These are phyloP conservation scores for Nesidiocoris tenuis DNA, from an alignment of 2,888 invertebrate species.

Conservation along the genomic window DNA sequence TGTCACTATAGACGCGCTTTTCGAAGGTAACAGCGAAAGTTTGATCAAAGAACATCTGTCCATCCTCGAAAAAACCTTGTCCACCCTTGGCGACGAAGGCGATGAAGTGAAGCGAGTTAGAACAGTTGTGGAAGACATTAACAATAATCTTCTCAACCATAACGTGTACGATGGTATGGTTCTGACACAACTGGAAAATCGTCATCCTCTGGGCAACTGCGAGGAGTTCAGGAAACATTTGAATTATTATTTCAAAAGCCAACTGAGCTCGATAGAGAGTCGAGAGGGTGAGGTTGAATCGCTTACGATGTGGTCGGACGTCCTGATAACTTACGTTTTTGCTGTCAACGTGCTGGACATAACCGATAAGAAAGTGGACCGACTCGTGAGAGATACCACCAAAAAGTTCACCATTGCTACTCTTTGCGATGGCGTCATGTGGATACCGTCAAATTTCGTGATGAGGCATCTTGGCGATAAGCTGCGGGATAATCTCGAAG, in stretches of 20 bases:
- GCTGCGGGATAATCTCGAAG: constrained; percentile 56
- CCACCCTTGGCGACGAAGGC: not conserved
- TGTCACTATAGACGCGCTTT: constrained; percentile 66
- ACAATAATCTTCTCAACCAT: constrained; percentile 15
- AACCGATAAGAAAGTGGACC: constrained; percentile 73
- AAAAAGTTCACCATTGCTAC: constrained; percentile 57
- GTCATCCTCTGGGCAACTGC: constrained; percentile 44
- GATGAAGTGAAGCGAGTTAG: constrained; percentile 11
- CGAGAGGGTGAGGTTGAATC: constrained; percentile 56
- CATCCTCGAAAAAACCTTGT: constrained; percentile 20
- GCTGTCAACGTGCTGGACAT: constrained; percentile 72
- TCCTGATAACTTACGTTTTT: constrained; percentile 68
- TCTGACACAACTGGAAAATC: constrained; percentile 50
- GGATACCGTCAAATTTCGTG: constrained; percentile 25
- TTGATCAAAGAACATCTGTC: constrained; percentile 66
- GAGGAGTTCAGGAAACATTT: constrained; percentile 64
- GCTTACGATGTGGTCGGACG: constrained; percentile 59
- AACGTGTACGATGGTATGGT: constrained; percentile 43
- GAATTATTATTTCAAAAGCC: constrained; percentile 64
- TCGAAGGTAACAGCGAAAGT: constrained; percentile 58
- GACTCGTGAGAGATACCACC: constrained; percentile 71
- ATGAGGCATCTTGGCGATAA: constrained; percentile 59
- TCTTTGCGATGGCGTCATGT: constrained; percentile 33
- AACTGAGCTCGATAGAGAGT: constrained; percentile 62
- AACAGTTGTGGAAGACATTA: constrained; percentile 11